Evolutionary conservation across 2,888 invertebrate genomes (phyloP).

Genomic region (Epistrophe eligans): DNA sequence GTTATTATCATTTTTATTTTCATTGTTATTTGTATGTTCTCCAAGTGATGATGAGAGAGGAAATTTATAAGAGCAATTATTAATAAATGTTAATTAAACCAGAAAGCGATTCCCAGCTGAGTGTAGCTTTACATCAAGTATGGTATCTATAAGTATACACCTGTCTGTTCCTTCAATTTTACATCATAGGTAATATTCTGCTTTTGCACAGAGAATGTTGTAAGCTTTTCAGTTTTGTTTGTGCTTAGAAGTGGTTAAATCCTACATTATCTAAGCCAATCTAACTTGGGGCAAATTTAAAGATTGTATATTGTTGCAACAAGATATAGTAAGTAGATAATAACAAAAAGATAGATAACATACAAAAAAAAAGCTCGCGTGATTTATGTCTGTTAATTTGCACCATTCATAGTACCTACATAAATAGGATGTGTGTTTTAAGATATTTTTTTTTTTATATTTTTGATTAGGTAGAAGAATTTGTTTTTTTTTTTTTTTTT

Average conservation of each 20-base stretch:
- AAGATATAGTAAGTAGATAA: constrained; percentile 1
- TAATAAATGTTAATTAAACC: not conserved
- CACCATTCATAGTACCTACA: too few relatives aligned
- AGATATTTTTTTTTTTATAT: not conserved
- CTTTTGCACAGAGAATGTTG: constrained; percentile 1
- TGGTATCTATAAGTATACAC: not conserved
- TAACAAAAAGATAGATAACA: not conserved
- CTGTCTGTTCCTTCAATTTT: not conserved
- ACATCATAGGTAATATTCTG: not conserved
- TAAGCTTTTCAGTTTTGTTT: not conserved
- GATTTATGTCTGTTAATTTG: constrained; percentile 6
- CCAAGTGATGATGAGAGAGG: not conserved
- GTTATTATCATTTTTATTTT: not conserved
- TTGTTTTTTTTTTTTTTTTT: not conserved
- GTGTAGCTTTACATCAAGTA: not conserved
- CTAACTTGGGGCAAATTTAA: constrained; percentile 8
- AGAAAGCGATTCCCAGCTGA: not conserved
- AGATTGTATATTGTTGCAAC: constrained; percentile 1
- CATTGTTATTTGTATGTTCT: not conserved
- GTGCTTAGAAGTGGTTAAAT: constrained; percentile 24
- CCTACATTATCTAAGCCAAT: constrained; percentile 17
- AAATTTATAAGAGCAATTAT: not conserved
- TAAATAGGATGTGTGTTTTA: not conserved
- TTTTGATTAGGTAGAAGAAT: not conserved
- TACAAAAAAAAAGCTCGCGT: not conserved